Base-by-base conservation (phyloP, 2,113 vertebrate species). In the Python bivittatus region DNA sequence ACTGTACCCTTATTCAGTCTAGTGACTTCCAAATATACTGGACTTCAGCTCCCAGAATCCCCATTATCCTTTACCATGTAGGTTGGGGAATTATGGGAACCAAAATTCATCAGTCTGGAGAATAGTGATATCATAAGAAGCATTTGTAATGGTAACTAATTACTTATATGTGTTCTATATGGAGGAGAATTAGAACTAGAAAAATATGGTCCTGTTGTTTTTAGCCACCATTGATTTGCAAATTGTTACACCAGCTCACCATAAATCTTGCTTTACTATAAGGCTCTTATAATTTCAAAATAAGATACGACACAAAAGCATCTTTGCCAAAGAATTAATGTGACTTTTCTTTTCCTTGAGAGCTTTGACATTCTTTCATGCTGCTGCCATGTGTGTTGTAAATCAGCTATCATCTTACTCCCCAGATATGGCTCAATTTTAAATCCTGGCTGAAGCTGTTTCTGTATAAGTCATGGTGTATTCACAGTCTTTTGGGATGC, bases 261-360 rank as follows among this genome's bases (percentile, higher is more conserved):
- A 52, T 86, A 44, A 56, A 4, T 57, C 7, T 6, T 86, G 15
- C 92, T 8, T 29, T 90, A 0, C 53, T 90, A 10, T 58, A 88
- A 44, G 29, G 72, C 33, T 29, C 90, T 79, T 92, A 90, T 89
- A 89, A 88, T 91, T 95, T 93, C 57, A 91, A 86, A 64, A 86
- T 0, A 1, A 27, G 89, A 13, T 6, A 25, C 85, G 94, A 91
- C 53, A 72, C 56, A 23, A 61, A 91, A 48, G 56, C 4, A 42
- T 68, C 27, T 58, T 86, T 91, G 48, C 90, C 15, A 22, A 68
- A 68, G 48, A 91, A 86, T 91, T 91, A 64, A 42, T 68, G 54
- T 53, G 12, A 11, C n/a, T 7, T 60, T 42, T 61, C 27, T n/a
- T 8, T 6, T 3, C 87, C n/a, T 7, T 13, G 38, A 44, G 60